Evolutionary conservation across 2,888 invertebrate species (phyloP).

Genomic region (Microplitis deprimator): DNA sequence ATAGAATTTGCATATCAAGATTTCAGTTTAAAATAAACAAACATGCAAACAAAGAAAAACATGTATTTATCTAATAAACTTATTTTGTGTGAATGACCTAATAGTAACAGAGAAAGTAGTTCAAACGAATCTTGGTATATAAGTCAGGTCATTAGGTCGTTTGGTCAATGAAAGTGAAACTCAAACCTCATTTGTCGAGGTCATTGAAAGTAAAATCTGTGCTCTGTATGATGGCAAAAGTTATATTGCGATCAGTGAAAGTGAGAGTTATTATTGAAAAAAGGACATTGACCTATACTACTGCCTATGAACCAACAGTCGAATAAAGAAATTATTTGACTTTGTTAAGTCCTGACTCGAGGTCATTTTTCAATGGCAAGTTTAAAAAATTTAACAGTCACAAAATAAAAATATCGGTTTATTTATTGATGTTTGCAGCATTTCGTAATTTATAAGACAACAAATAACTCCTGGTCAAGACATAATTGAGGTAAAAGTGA

Average conservation of each 20-base stretch:
- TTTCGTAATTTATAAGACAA: too few species aligned
- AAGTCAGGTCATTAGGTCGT: conserved; percentile 56
- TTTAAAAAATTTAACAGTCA: not conserved
- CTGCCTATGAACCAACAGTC: not conserved
- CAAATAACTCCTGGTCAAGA: too few species aligned
- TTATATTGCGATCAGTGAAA: conserved; percentile 43
- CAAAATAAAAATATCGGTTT: not conserved
- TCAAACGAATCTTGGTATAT: conserved; percentile 29
- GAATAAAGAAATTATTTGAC: not conserved
- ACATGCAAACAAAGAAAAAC: not conserved
- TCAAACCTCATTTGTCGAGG: conserved; percentile 37
- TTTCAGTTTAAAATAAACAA: not conserved
- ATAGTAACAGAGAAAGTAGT: conserved; percentile 22
- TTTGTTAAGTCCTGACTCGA: not conserved
- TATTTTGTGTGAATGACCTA: not conserved
- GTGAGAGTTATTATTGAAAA: conserved; percentile 46
- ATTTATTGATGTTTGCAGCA: too few species aligned
- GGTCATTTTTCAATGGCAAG: not conserved
- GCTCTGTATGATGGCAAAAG: not conserved
- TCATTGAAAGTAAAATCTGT: conserved; percentile 51
- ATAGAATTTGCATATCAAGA: not conserved
- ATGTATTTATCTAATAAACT: not conserved
- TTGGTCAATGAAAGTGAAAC: conserved; percentile 53
- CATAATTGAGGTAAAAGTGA: too few species aligned
- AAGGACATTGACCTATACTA: not conserved